Base-by-base conservation (phyloP, 2,888 invertebrate genomes). In the Tryphoninae sp. region DNA sequence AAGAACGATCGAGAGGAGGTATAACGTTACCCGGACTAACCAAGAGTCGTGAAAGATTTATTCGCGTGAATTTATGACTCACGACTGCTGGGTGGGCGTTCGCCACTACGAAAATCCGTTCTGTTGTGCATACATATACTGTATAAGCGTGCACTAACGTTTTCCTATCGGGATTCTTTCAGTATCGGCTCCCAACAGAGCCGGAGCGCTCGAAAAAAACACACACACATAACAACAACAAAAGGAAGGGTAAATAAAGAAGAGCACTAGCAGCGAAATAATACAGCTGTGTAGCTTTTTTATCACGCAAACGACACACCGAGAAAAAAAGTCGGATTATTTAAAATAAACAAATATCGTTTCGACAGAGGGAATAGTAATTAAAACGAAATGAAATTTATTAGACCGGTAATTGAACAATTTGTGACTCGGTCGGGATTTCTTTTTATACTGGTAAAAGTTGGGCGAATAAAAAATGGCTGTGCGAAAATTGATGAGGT, bases 11-110 rank as follows among this genome's bases (percentile, higher is more conserved):
- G 61, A 78, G 55, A 61, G 72, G 69, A 53, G 51, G 68, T 77
- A 69, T 76, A 55, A 64, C 79, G 64, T 79, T 82, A 26, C 58
- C 72, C 42, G 76, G 79, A 79, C 82, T 79, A 82, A 79, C 79
- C 79, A 82, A 79, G 76, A 59, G 67, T 79, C 79, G 68, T 76
- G 72, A 73, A 82, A 76, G 76, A 82, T 82, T 82, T 82, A 82
- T 82, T 82, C 82, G 69, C 82, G 76, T 72, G 76, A 82, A 82
- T 82, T 82, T 82, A 82, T 82, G 79, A 82, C 82, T 79, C 75
- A 49, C 42, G 42, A 62, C 65, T n/a, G 67, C 71, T 68, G 65
- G 11, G 55, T 55, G 42, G 51, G 55, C 23, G 51, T 68, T 53
- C 55, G 42, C 65, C 59, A 40, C 45, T 53, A 26, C 75, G 71